These are phyloP conservation scores for Odobenus rosmarus DNA, from an alignment of 2,113 vertebrate genomes.

Conservation along the genomic window DNA sequence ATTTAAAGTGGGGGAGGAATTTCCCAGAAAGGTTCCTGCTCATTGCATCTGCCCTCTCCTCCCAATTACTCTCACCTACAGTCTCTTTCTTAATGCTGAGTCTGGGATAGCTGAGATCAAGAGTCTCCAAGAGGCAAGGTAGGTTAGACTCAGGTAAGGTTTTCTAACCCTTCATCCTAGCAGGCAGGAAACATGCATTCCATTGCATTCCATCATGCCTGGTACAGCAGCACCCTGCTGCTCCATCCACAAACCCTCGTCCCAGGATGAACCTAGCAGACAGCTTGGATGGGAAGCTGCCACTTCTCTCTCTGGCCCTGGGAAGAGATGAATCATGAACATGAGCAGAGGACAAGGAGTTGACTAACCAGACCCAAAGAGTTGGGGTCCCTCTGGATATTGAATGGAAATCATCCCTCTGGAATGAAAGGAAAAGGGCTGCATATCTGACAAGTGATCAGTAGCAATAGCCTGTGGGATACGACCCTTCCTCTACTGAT, in stretches of 20 bases:
- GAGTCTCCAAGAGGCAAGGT: background rate
- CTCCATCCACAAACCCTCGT: background rate
- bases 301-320: slow-evolving; percentile 1
- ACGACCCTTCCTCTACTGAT: background rate
- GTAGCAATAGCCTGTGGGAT: background rate
- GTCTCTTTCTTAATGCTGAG: background rate
- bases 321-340: slow-evolving; percentile 56
- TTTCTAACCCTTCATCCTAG: background rate
- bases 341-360: background rate
- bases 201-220: background rate
- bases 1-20: slow-evolving; percentile 20
- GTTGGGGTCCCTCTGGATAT: background rate
- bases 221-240: background rate
- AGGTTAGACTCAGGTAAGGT: background rate
- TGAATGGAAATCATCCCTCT: background rate
- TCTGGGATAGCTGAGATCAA: background rate
- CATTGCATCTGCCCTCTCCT: background rate
- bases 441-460: background rate
- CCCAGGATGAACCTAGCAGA: slow-evolving; percentile 46
- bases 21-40: background rate
- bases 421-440: background rate
- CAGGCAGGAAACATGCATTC: background rate
- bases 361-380: background rate
- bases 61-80: background rate
- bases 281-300: slow-evolving; percentile 4